Evolutionary conservation across 2,888 invertebrate species (phyloP).

Genomic region (Eustalomyia histrio): DNA sequence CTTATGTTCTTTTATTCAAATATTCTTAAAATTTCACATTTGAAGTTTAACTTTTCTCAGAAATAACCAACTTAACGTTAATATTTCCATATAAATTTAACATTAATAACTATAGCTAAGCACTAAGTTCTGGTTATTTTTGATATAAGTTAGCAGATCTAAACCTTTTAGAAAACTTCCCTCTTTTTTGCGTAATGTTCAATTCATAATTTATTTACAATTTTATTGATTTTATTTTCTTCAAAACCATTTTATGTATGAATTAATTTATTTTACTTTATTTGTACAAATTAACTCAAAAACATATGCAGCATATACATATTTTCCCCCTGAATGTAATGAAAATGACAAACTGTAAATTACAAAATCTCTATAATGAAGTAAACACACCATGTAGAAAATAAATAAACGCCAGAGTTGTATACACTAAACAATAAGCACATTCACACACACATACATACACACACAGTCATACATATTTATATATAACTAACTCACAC

Average conservation of each 20-base stretch:
- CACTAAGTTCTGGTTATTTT: too few relatives aligned
- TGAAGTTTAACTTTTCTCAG: too few relatives aligned
- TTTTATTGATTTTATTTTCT: not conserved
- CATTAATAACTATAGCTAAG: too few relatives aligned
- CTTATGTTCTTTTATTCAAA: too few relatives aligned
- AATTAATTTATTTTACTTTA: conserved; percentile 29
- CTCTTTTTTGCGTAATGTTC: too few relatives aligned
- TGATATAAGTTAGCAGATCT: too few relatives aligned
- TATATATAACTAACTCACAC: conserved; percentile 1
- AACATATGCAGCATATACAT: conserved; percentile 8
- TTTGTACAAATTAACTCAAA: conserved; percentile 29
- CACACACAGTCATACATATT: too few relatives aligned
- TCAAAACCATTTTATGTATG: not conserved
- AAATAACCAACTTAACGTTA: too few relatives aligned
- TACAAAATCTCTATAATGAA: conserved; percentile 23
- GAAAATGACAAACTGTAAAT: conserved; percentile 50
- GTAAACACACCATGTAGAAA: not conserved
- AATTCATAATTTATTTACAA: not conserved
- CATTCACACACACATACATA: not conserved
- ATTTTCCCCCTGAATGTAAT: conserved; percentile 8
- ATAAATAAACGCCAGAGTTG: not conserved
- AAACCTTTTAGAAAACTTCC: too few relatives aligned
- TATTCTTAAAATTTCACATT: too few relatives aligned
- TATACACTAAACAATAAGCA: not conserved
- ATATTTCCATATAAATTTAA: too few relatives aligned